These are phyloP conservation scores for Agrochola circellaris DNA, from an alignment of 2,888 invertebrate genomes.

Conservation along the genomic window DNA sequence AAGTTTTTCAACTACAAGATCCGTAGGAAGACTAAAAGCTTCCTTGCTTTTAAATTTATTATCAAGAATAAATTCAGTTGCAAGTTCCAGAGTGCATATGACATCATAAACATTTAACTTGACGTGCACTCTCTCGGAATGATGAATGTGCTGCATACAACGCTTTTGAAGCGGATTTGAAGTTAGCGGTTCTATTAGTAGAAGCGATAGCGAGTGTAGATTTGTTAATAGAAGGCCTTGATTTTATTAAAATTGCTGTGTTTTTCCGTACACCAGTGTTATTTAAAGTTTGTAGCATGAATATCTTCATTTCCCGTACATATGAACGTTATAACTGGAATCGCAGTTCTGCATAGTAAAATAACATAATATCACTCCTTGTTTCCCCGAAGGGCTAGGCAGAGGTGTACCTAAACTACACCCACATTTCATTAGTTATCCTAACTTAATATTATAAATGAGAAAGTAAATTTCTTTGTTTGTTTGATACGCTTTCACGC, in stretches of 20 bases:
- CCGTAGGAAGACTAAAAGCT: slow-evolving; percentile 24
- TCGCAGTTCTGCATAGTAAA: neutral
- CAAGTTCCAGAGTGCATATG: slow-evolving; percentile 44
- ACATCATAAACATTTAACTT: slow-evolving; percentile 57
- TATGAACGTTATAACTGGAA: neutral
- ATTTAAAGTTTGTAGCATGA: no score
- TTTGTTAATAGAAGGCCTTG: neutral
- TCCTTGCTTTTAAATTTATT: slow-evolving; percentile 49
- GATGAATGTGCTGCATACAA: slow-evolving; percentile 31
- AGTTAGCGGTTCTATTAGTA: neutral
- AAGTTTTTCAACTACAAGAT: neutral
- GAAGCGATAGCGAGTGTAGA: neutral
- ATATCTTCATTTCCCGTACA: neutral
- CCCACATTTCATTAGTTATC: no score
- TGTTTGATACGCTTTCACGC: no score
- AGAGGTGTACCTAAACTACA: no score
- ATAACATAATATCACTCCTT: neutral
- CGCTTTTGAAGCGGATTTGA: slow-evolving; percentile 1
- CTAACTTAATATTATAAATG: no score
- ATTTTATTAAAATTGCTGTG: neutral
- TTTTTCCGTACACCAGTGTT: neutral
- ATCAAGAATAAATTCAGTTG: slow-evolving; percentile 48
- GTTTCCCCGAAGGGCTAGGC: no score
- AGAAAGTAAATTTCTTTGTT: no score
- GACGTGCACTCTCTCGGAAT: slow-evolving; percentile 49